Base-by-base conservation (phyloP, 2,797 vertebrate species). In the Notolepis coatsorum region DNA sequence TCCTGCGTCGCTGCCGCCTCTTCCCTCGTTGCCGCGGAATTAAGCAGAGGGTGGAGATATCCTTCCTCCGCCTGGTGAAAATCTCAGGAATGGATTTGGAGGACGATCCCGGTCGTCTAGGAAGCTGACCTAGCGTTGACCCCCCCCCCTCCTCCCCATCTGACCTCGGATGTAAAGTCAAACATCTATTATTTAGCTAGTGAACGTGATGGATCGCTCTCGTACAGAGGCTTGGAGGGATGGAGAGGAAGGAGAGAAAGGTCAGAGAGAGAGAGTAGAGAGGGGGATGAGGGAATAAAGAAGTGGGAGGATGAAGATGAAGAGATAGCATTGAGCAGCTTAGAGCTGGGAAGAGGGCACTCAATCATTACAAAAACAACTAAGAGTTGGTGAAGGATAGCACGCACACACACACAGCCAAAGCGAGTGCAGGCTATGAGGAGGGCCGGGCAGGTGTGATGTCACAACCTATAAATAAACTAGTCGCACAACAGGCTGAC, bases 311-410 rank as follows among this genome's bases (percentile, higher is more conserved):
- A 67, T 2, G 58, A 45, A 65, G 72, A 80, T 23, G 48, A 70
- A 45, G 52, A 77, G 65, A 62, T 47, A 47, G 50, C 71, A 65
- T 2, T 1, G 61, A 75, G 76, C 17, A 38, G 61, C 69, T 8
- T 0, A 8, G 6, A 67, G 69, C 59, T 39, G 42, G 30, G 61
- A 57, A 15, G 63, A 76, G 50, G 68, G 72, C 50, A 49, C 50
- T 38, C 18, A 58, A 52, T 72, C 57, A 65, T 46, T 77, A 47
- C 57, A 56, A 0, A 62, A 65, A 75, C n/a, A n/a, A n/a, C n/a
- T 63, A 46, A 25, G 23, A 23, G 3, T 12, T 13, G 0, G 4
- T 46, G 43, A 25, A 15, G 61, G n/a, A 13, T n/a, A 37, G 35
- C 17, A 23, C 21, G 13, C 18, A 49, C 21, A 65, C 48, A 54